Evolutionary conservation across 2,797 vertebrate genomes (phyloP).

Genomic region (Dallia pectoralis): DNA sequence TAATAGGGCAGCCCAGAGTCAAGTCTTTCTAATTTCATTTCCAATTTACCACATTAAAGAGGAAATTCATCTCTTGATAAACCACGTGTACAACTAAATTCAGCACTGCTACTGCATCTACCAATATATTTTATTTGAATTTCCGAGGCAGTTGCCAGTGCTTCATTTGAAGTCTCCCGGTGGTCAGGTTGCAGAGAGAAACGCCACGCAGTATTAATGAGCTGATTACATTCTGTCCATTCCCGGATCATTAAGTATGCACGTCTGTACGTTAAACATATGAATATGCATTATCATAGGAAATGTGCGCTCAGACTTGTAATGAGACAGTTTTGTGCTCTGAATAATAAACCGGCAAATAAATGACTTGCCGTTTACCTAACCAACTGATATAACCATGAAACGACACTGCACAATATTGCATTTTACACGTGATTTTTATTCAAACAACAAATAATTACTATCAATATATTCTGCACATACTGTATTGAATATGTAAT

Average conservation of each 20-base stretch:
- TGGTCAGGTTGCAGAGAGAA: slow-evolving; percentile 55
- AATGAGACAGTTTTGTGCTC: slow-evolving; percentile 67
- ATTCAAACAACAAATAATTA: neutral
- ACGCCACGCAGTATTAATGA: slow-evolving; percentile 73
- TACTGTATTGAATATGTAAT: neutral
- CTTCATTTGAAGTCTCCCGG: slow-evolving; percentile 46
- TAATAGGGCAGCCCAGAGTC: neutral
- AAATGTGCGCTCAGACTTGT: slow-evolving; percentile 72
- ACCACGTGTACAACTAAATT: neutral
- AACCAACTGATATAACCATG: slow-evolving; percentile 2
- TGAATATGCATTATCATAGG: slow-evolving; percentile 79
- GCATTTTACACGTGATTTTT: neutral
- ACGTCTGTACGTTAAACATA: slow-evolving; percentile 81
- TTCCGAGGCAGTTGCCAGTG: slow-evolving; percentile 43
- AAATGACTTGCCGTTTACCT: slow-evolving; percentile 40
- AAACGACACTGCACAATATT: neutral
- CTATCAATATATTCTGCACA: neutral
- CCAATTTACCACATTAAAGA: neutral
- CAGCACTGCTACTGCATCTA: neutral
- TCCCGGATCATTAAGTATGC: slow-evolving; percentile 69
- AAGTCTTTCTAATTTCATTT: neutral
- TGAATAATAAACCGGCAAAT: slow-evolving; percentile 68
- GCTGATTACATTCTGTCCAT: slow-evolving; percentile 62
- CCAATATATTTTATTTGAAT: neutral
- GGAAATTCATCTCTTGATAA: neutral